Percentiles rank a stretch among this genome's conserved stretches.
These are phyloP conservation scores for Diplodus sargus DNA, from an alignment of 2,797 vertebrate genomes.

Conservation along the genomic window DNA sequence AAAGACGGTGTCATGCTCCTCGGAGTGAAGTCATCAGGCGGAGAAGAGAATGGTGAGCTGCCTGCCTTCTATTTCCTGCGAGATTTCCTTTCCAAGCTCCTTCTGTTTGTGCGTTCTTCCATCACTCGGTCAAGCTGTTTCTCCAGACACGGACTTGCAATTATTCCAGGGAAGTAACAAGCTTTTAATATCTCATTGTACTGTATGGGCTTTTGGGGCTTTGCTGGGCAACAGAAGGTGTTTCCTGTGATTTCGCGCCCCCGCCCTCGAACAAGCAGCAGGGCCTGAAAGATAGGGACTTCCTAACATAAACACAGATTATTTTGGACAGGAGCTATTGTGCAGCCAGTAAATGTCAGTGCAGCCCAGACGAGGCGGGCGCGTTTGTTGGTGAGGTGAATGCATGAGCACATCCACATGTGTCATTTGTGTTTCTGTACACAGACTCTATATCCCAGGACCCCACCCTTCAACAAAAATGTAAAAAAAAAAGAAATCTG, in stretches of 20 bases:
- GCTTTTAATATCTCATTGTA: conserved; percentile 86
- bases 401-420: conserved; percentile 30
- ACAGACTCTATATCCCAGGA: conserved; percentile 18
- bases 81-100: conserved; percentile 33
- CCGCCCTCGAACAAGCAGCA: conserved; percentile 75
- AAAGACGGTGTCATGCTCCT: conserved; percentile 96
- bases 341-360: conserved; percentile 77
- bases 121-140: conserved; percentile 38
- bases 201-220: conserved; percentile 54
- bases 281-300: conserved; percentile 81
- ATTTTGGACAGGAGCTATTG: conserved; percentile 79
- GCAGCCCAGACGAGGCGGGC: conserved; percentile 33
- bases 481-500: not conserved
- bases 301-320: conserved; percentile 82
- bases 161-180: conserved; percentile 72
- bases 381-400: conserved; percentile 27
- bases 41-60: conserved; percentile 89
- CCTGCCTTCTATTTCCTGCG: conserved; percentile 40
- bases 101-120: conserved; percentile 54
- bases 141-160: conserved; percentile 58
- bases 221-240: conserved; percentile 78
- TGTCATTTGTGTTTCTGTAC: conserved; percentile 24
- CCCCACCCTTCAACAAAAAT: not conserved
- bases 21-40: conserved; percentile 90
- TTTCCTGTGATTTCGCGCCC: conserved; percentile 84